Base-by-base conservation (phyloP, 2,888 invertebrate genomes). In the Camptogramma bilineatum region DNA sequence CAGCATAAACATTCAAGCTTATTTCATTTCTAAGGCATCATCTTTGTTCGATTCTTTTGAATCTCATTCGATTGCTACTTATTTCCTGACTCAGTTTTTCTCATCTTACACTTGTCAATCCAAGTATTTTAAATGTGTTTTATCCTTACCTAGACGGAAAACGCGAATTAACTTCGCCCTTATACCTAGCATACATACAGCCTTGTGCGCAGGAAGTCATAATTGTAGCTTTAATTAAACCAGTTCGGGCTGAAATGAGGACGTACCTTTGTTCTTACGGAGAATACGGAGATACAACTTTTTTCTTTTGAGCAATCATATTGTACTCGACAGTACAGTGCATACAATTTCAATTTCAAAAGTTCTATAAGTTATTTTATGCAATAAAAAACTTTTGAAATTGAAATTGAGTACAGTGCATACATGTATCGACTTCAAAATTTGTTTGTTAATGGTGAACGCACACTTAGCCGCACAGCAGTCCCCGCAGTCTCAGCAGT, bases 201-300 rank as follows among this genome's bases (percentile, higher is more conserved):
- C 77, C 81, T 81, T 77, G 82, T 67, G 50, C 76, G 69, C 83
- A 84, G 89, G 87, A 88, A 87, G 84, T 84, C 83, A 79, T 88
- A 88, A 88, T 89, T 85, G 78, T 81, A 72, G 69, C 69, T 75
- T 77, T 78, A 81, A 83, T 83, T 77, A 79, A 81, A 84, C 84
- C 81, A 78, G 82, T 83, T 81, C 72, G 69, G 73, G 28, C 61
- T 46, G 42, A 69, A 74, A 77, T 72, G 76, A 71, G 73, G 70
- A 71, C 77, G 52, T 68, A 76, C 74, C 77, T 80, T 78, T 79
- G 76, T 79, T 76, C 75, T 48, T 65, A 60, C 50, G 62, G 53
- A 57, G 65, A 66, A 46, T 65, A 60, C 50, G 62, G 53, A 57
- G 65, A 66, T 63, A 47, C 57, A 52, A 55, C 44, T 67, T 69